Evolutionary conservation across 2,113 vertebrate genomes (phyloP).

Genomic region (Callithrix jacchus): DNA sequence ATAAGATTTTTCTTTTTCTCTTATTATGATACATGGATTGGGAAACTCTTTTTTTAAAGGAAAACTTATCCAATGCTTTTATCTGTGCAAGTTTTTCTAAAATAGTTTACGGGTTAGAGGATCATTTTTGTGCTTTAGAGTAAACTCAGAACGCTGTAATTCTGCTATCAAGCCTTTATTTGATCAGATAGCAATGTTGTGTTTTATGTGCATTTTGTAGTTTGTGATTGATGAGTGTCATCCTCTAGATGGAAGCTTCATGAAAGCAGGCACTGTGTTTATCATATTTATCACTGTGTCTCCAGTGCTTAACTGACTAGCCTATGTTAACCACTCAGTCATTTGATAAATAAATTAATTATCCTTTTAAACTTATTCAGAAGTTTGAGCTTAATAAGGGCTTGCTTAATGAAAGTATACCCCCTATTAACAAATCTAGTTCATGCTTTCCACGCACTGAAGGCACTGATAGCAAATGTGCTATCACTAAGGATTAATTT

Average conservation of each 20-base stretch:
- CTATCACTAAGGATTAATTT: not conserved
- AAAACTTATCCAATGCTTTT: not conserved
- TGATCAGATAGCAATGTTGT: not conserved
- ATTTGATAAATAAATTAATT: not conserved
- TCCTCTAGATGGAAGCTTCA: not conserved
- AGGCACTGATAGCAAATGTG: not conserved
- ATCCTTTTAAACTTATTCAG: slow-evolving; percentile 26
- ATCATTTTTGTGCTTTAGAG: not conserved
- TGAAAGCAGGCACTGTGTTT: not conserved
- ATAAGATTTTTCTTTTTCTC: not conserved
- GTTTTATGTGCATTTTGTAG: not conserved
- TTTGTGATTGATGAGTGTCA: not conserved
- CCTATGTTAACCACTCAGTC: not conserved
- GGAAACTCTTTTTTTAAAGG: not conserved
- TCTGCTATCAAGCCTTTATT: not conserved
- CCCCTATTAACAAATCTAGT: not conserved
- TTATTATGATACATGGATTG: not conserved
- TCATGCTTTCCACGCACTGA: not conserved
- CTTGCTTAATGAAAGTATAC: not conserved
- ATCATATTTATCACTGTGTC: not conserved
- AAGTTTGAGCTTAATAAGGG: not conserved
- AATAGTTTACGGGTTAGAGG: not conserved
- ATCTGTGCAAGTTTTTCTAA: not conserved
- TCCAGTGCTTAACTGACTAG: not conserved
- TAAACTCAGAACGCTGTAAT: not conserved